phyloP scores from a whole-genome alignment of 2,888 invertebrate species.

The Drosophila helvetica region DNA sequence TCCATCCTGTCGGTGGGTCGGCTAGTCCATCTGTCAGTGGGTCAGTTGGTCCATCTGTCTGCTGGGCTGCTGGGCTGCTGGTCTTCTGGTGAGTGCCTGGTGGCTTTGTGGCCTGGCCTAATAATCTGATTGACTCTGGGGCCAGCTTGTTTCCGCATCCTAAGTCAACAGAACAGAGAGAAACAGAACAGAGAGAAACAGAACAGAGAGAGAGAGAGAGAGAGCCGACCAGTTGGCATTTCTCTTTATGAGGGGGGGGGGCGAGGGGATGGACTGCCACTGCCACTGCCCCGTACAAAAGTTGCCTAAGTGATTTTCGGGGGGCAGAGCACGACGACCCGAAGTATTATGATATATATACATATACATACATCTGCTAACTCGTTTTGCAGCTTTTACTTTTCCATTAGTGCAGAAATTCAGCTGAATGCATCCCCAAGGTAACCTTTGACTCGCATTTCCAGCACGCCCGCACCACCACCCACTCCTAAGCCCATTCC shows the following conservation, averaged over 20 bases:
- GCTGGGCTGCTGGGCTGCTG: conserved; percentile 14
- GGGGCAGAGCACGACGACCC: conserved; percentile 9
- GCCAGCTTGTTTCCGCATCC: conserved; percentile 49
- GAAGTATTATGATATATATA: conserved; percentile 46
- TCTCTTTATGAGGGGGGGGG: conserved; percentile 21
- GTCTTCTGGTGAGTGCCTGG: conserved; percentile 6
- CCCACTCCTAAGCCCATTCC: conserved; percentile 6
- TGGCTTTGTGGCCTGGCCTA: conserved; percentile 52
- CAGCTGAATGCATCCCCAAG: conserved; percentile 69
- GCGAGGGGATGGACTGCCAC: neutral
- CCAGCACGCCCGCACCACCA: conserved; percentile 25
- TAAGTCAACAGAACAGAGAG: conserved; percentile 58
- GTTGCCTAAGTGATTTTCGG: conserved; percentile 61
- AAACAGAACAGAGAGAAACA: too few relatives aligned
- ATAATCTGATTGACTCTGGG: conserved; percentile 56
- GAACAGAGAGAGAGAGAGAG: conserved; percentile 10
- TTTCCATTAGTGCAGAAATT: conserved; percentile 70
- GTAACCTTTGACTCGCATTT: conserved; percentile 63
- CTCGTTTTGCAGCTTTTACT: conserved; percentile 62
- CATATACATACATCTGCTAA: conserved; percentile 36
- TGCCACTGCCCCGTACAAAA: conserved; percentile 2
- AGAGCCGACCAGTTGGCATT: conserved; percentile 48
- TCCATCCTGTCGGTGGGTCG: conserved; percentile 17
- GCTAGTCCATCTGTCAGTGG: conserved; percentile 25
- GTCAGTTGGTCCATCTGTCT: conserved; percentile 31